Evolutionary conservation across 2,888 invertebrate genomes (phyloP).

Genomic region (Eupithecia subfuscata): DNA sequence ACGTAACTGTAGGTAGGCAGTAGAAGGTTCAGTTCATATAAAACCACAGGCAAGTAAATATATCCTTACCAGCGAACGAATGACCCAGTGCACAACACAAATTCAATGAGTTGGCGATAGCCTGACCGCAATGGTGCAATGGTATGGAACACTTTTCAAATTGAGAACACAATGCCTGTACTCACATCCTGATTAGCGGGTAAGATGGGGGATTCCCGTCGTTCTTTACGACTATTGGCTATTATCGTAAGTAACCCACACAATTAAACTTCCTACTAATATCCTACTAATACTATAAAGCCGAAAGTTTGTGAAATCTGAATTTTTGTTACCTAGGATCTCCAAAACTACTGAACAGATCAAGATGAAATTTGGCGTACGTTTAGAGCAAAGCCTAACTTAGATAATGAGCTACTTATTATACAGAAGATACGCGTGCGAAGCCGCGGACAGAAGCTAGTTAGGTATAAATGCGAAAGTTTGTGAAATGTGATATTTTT

Average conservation of each 20-base stretch:
- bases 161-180: slow-evolving; percentile 39
- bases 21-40: background rate
- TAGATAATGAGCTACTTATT: no score
- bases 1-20: background rate
- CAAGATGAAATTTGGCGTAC: no score
- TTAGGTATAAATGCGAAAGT: no score
- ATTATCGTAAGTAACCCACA: background rate
- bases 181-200: slow-evolving; percentile 40
- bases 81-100: slow-evolving; percentile 11
- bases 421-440: no score
- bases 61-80: slow-evolving; percentile 10
- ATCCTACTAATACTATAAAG: no score
- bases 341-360: no score
- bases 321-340: no score
- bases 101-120: slow-evolving; percentile 67
- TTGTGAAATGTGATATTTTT: no score
- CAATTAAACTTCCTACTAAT: no score
- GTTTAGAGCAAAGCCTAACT: no score
- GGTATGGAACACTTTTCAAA: slow-evolving; percentile 48
- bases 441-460: no score
- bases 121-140: slow-evolving; percentile 62
- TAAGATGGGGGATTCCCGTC: slow-evolving; percentile 37
- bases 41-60: slow-evolving; percentile 11
- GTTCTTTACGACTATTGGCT: slow-evolving; percentile 15
- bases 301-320: no score